Evolutionary conservation across 2,797 vertebrate genomes (phyloP), one percentile per base, ranked within the genome.

Genomic region (Phoebastria nigripes): DNA sequence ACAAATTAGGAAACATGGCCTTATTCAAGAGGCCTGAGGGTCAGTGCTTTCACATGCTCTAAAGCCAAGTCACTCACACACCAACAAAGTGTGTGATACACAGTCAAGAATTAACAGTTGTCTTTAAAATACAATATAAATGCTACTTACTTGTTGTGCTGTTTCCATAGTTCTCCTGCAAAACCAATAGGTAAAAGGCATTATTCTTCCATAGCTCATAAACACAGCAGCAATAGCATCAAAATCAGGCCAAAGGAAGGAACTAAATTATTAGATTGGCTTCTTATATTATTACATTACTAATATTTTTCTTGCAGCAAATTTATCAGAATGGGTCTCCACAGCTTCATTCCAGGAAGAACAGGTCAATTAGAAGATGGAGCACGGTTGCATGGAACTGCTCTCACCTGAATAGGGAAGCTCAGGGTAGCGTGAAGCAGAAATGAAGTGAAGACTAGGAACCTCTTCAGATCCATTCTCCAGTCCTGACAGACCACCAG

Each of bases 381-480:
- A 59, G 52, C 47, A 12, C 1, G 0, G 5, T 0, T 13, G 10
- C 20, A 14, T 2, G 37, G 91, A 78, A 28, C 33, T 6, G 33
- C 69, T 83, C 96, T 97, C 89, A 97, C 96, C 96, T 93, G 94
- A 31, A 97, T 2, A 3, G 96, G 96, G 76, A 97, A 96, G n/a
- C 33, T 62, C 82, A 76, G n/a, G 33, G 66, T 0, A 3, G 82
- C 4, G 0, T 47, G 92, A 15, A 95, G 84, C 65, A 96, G 81
- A 14, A 84, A 19, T 0, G 81, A 56, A 3, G 54, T 5, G 77
- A 72, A 7, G 79, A 90, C 0, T 11, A 56, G 54, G 35, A 47
- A 14, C 44, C 55, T 15, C 72, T 59, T 46, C 35, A 49, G 65
- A 29, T 66, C 72, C 92, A 93, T 95, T 5, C 79, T 78, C 56